These are phyloP conservation scores for Anthrax anthrax DNA, from an alignment of 2,888 invertebrate species.

Conservation along the genomic window DNA sequence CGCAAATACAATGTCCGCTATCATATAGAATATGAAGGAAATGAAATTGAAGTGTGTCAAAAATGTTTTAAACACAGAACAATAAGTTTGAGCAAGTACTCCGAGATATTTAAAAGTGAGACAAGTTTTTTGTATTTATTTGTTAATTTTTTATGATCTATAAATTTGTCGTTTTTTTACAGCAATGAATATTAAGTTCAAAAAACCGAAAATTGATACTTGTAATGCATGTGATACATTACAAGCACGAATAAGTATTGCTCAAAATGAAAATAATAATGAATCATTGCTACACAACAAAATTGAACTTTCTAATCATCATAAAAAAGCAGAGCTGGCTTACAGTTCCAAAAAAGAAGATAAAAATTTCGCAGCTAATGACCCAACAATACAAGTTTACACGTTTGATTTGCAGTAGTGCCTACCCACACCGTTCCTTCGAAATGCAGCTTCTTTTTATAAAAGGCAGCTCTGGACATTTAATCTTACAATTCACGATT, in stretches of 20 bases:
- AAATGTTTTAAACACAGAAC: no score
- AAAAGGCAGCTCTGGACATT: background rate
- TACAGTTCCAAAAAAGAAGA: background rate
- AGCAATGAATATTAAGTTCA: background rate
- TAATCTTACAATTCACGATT: background rate
- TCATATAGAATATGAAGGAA: background rate
- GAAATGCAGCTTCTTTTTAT: background rate
- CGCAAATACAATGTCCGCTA: background rate
- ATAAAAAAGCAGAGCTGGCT: background rate
- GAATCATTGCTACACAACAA: background rate
- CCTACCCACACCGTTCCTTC: background rate
- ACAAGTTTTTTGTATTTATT: background rate
- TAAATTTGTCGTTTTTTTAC: background rate
- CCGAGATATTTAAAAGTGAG: background rate
- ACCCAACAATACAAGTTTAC: background rate
- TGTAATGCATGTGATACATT: no score
- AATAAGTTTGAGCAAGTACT: no score
- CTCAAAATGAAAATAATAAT: no score
- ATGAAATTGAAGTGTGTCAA: no score
- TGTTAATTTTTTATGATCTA: no score
- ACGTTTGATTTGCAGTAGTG: slow-evolving; percentile 1
- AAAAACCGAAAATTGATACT: no score
- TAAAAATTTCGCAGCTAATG: background rate
- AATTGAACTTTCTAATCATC: background rate
- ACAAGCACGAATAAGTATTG: no score